A percentile compares a stretch with the other conserved stretches of the same genome.
These are phyloP conservation scores for Mesoligia furuncula DNA, from an alignment of 2,888 invertebrate genomes.

Conservation along the genomic window DNA sequence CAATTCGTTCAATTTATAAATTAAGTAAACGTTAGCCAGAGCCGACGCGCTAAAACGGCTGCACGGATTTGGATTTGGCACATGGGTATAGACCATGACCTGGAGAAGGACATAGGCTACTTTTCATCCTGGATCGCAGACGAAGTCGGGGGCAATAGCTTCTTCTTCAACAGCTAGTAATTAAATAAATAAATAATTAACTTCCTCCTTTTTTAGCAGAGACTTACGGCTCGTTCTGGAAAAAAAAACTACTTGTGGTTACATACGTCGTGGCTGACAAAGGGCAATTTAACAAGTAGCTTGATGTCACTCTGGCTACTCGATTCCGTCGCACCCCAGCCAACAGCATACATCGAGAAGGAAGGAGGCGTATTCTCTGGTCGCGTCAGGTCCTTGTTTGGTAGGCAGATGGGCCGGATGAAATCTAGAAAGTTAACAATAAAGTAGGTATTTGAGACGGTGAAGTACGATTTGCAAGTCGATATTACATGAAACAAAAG, in stretches of 20 bases:
- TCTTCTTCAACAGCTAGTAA: too few species aligned
- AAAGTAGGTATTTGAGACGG: background rate
- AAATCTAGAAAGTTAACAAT: conserved; percentile 45
- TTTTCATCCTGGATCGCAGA: too few species aligned
- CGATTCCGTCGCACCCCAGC: conserved; percentile 27
- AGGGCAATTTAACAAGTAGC: conserved; percentile 14
- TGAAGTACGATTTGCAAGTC: background rate
- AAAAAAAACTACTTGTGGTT: background rate
- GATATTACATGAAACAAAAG: background rate
- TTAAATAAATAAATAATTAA: background rate
- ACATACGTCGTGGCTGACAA: conserved; percentile 20
- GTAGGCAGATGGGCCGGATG: conserved; percentile 54
- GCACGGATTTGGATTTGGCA: too few species aligned
- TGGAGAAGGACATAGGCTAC: too few species aligned
- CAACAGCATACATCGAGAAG: conserved; percentile 46
- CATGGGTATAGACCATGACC: too few species aligned
- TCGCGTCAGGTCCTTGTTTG: conserved; percentile 30
- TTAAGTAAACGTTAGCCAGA: too few species aligned
- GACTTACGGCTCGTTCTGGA: background rate
- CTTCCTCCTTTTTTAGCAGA: background rate
- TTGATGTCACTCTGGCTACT: conserved; percentile 1
- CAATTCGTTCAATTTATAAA: too few species aligned
- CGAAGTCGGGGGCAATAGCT: too few species aligned
- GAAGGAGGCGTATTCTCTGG: background rate
- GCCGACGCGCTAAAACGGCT: too few species aligned